These are phyloP conservation scores for Formica aserva DNA, from an alignment of 2,888 invertebrate species.

Conservation along the genomic window DNA sequence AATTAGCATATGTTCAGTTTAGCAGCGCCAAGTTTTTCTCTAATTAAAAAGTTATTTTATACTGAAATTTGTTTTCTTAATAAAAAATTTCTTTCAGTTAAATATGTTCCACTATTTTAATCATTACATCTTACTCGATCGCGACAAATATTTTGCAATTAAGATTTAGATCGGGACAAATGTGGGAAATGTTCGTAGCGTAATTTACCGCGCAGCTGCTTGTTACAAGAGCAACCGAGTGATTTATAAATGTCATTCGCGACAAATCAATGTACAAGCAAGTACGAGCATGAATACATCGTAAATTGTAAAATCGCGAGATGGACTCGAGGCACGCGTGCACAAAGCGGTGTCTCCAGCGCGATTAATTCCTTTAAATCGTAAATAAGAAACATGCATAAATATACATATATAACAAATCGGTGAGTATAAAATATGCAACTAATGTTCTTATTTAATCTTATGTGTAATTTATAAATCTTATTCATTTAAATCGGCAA, in stretches of 20 bases:
- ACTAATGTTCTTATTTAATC: not conserved
- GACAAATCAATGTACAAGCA: conserved; percentile 68
- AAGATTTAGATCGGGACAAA: conserved; percentile 53
- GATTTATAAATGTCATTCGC: conserved; percentile 69
- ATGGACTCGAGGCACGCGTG: not conserved
- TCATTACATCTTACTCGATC: not conserved
- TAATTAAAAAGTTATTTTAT: too few species aligned
- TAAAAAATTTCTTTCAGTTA: too few species aligned
- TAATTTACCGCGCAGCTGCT: conserved; percentile 59
- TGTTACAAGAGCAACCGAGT: conserved; percentile 52
- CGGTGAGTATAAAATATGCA: not conserved
- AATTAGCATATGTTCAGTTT: too few species aligned
- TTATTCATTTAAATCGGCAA: not conserved
- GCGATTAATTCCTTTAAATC: conserved; percentile 35
- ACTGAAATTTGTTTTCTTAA: too few species aligned
- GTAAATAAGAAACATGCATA: conserved; percentile 16
- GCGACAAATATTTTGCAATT: conserved; percentile 20
- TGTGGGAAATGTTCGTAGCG: conserved; percentile 54
- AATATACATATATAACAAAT: not conserved
- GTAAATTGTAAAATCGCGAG: conserved; percentile 42
- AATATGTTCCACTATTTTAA: too few species aligned
- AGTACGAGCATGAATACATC: conserved; percentile 42
- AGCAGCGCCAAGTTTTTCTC: too few species aligned
- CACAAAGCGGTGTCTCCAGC: not conserved
- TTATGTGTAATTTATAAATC: not conserved